phyloP scores from a whole-genome alignment of 2,888 invertebrate species.

The Trissoscelio sp. region DNA sequence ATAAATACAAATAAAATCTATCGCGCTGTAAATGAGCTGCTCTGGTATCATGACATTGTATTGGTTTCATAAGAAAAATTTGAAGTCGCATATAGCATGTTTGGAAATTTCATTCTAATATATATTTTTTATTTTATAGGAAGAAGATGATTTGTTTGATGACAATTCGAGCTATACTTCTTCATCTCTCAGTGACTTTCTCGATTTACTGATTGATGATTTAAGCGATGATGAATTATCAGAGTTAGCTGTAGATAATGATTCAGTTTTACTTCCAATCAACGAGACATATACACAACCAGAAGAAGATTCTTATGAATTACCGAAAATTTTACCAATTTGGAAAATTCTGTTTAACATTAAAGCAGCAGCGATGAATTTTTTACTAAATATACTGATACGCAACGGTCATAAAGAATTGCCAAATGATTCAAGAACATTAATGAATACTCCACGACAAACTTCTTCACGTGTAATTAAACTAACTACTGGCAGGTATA shows the following conservation, averaged over 20 bases:
- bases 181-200: not conserved
- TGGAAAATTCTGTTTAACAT: constrained; percentile 16
- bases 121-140: not conserved
- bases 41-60: no score
- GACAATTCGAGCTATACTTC: not conserved
- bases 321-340: not conserved
- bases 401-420: constrained; percentile 1
- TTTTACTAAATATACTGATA: not conserved
- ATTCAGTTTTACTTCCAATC: not conserved
- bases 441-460: not conserved
- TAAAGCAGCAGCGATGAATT: not conserved
- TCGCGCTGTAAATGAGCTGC: no score
- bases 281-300: not conserved
- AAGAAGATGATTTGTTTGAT: not conserved
- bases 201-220: constrained; percentile 5
- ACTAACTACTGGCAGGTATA: not conserved
- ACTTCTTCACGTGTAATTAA: not conserved
- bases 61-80: no score
- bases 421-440: not conserved
- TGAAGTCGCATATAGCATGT: no score
- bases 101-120: no score
- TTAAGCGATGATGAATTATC: constrained; percentile 18
- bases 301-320: not conserved
- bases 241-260: not conserved
- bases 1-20: no score